Percentiles rank a stretch among this genome's conserved stretches.
Evolutionary conservation across 2,113 vertebrate genomes (phyloP).

Genomic region (Smithornis capensis): DNA sequence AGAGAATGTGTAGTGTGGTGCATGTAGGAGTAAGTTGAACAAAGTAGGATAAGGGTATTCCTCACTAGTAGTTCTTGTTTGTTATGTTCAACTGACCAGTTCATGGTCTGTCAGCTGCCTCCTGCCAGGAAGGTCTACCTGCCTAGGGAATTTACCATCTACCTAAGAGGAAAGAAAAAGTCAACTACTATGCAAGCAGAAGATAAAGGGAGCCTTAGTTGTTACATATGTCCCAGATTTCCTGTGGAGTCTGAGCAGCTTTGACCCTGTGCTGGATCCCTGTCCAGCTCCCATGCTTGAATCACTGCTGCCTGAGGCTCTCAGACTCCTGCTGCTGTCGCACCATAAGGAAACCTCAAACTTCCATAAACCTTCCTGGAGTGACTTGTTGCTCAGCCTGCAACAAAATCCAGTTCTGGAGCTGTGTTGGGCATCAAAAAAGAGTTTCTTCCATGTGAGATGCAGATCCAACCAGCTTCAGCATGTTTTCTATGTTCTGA

Average conservation of each 20-base stretch:
- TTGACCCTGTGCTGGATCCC: constrained; percentile 46
- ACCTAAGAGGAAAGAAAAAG: neutral
- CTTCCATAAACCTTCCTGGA: constrained; percentile 39
- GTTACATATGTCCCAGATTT: constrained; percentile 61
- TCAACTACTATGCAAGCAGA: neutral
- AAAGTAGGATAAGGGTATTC: neutral
- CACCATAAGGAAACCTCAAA: constrained; percentile 37
- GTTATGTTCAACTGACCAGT: neutral
- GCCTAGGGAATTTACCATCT: neutral
- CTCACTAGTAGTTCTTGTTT: neutral
- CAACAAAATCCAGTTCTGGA: neutral
- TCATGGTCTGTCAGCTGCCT: neutral
- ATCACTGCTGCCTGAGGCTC: constrained; percentile 60
- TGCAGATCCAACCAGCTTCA: neutral
- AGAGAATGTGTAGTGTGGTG: neutral
- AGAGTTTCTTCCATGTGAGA: neutral
- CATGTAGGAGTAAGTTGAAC: neutral
- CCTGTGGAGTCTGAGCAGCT: constrained; percentile 58
- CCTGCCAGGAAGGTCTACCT: neutral
- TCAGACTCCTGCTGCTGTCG: constrained; percentile 41
- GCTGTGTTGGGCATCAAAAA: neutral
- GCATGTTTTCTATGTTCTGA: neutral
- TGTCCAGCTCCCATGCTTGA: constrained; percentile 43
- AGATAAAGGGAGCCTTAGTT: constrained; percentile 47
- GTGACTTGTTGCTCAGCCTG: neutral